These are phyloP conservation scores for Poeciliopsis presidionis DNA, from an alignment of 2,797 vertebrate genomes.

Conservation along the genomic window DNA sequence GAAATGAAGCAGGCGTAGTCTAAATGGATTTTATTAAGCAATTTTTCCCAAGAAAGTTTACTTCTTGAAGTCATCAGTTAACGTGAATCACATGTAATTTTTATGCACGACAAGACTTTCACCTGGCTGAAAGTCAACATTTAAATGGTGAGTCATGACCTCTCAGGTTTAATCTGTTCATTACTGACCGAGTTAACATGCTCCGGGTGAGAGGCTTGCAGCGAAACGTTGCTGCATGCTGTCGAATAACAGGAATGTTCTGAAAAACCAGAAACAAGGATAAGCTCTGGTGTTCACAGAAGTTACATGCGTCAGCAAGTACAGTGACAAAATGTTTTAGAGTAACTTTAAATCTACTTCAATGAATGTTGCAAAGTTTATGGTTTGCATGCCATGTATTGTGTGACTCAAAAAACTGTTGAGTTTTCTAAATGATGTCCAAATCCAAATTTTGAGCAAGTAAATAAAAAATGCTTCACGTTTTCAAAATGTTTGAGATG, in stretches of 20 bases:
- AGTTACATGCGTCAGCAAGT: not conserved
- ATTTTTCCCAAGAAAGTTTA: not conserved
- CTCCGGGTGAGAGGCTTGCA: constrained; percentile 10
- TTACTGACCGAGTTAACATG: constrained; percentile 23
- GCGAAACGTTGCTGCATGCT: not conserved
- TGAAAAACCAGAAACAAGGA: not conserved
- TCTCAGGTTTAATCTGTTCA: constrained; percentile 39
- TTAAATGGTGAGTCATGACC: constrained; percentile 24
- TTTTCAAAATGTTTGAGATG: not conserved
- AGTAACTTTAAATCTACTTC: not conserved
- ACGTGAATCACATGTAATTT: constrained; percentile 11
- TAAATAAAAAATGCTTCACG: not conserved
- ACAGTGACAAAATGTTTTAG: not conserved
- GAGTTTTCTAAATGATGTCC: not conserved
- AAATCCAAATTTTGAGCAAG: not conserved
- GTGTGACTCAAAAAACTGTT: not conserved
- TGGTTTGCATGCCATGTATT: not conserved
- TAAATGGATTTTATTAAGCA: constrained; percentile 7
- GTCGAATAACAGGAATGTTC: not conserved
- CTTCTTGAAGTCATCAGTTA: constrained; percentile 2
- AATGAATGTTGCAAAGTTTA: not conserved
- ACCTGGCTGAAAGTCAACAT: constrained; percentile 8
- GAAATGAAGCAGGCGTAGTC: not conserved
- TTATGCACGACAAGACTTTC: constrained; percentile 28
- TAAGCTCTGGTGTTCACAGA: not conserved